phyloP scores from a whole-genome alignment of 2,888 invertebrate species.

The Hyposoter dolosus region DNA sequence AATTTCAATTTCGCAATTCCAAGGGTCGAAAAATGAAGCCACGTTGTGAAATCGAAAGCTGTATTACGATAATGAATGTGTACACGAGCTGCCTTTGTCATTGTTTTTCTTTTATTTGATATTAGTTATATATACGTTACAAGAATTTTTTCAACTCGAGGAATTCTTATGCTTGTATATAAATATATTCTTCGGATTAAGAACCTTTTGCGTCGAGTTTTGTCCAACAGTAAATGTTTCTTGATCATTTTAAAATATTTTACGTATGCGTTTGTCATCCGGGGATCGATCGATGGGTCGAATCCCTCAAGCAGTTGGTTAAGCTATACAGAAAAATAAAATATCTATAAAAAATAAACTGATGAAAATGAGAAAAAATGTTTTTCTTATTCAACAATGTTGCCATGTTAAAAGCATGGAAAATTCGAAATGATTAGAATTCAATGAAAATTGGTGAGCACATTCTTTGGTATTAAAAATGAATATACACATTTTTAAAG shows the following conservation, averaged over 20 bases:
- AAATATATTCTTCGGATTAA: constrained; percentile 24
- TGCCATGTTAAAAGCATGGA: too few species aligned
- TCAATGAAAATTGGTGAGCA: too few species aligned
- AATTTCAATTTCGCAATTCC: neutral
- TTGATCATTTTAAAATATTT: constrained; percentile 13
- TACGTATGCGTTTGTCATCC: neutral
- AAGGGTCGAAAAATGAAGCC: constrained; percentile 1
- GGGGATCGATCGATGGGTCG: constrained; percentile 13
- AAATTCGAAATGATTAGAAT: too few species aligned
- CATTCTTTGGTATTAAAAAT: too few species aligned
- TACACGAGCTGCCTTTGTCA: constrained; percentile 29
- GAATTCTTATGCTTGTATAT: constrained; percentile 33
- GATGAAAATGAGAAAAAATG: neutral
- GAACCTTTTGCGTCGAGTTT: neutral
- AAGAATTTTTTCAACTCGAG: constrained; percentile 19
- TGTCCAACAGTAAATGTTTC: neutral
- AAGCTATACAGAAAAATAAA: constrained; percentile 29
- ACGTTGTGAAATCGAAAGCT: constrained; percentile 43
- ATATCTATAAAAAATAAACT: neutral
- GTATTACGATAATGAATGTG: constrained; percentile 51
- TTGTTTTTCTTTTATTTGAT: constrained; percentile 41
- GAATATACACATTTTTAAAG: too few species aligned
- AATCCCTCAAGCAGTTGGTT: constrained; percentile 2
- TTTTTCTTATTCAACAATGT: too few species aligned
- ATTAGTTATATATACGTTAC: constrained; percentile 22